These are phyloP conservation scores for Pelecanus crispus DNA, from an alignment of 2,113 vertebrate species.

Conservation along the genomic window DNA sequence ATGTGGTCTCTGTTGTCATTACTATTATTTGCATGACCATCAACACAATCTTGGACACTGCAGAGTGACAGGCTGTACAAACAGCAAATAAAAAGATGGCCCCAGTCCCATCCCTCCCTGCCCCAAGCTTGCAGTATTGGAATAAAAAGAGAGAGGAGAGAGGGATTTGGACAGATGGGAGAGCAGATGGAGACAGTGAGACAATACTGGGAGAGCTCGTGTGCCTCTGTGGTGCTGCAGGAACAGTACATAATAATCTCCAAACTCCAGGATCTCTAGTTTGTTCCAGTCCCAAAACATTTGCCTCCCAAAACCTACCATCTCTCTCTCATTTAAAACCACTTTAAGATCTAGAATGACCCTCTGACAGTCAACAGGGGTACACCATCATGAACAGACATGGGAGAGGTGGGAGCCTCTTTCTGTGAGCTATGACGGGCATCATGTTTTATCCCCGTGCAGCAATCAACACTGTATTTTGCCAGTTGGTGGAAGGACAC, in stretches of 20 bases:
- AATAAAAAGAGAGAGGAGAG: background rate
- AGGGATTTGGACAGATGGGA: conserved; percentile 4
- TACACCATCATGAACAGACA: background rate
- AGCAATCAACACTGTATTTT: background rate
- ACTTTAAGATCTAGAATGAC: background rate
- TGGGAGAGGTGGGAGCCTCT: background rate
- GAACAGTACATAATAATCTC: background rate
- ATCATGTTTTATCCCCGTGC: background rate
- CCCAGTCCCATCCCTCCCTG: accelerated
- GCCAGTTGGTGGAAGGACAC: background rate
- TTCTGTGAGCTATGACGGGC: background rate
- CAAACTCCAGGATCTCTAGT: background rate
- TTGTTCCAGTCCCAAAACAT: background rate
- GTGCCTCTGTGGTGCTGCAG: background rate
- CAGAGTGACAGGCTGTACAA: background rate
- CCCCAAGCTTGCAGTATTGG: background rate
- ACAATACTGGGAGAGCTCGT: background rate
- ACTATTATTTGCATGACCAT: background rate
- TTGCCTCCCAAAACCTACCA: background rate
- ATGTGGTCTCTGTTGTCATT: background rate
- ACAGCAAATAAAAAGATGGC: background rate
- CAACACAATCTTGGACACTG: background rate
- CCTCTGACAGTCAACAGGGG: background rate
- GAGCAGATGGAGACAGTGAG: conserved; percentile 29
- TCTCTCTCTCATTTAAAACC: background rate